These are phyloP conservation scores for Drymonia ruficornis DNA, from an alignment of 2,888 invertebrate species.

Conservation along the genomic window DNA sequence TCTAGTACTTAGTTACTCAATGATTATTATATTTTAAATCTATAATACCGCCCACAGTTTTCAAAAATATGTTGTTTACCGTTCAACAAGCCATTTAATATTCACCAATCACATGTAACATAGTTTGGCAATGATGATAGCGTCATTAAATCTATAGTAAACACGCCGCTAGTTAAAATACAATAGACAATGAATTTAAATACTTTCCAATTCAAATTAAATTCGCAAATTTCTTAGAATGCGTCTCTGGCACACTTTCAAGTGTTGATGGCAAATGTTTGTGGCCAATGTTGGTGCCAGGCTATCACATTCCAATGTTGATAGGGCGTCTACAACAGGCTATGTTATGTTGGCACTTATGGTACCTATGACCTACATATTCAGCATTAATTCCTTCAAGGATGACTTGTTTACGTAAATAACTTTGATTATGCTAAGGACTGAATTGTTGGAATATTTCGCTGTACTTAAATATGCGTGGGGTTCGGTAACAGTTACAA, in stretches of 20 bases:
- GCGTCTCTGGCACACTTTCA: slow-evolving; percentile 22
- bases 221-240: slow-evolving; percentile 10
- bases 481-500: not conserved
- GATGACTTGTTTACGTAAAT: slow-evolving; percentile 40
- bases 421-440: slow-evolving; percentile 8
- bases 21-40: too few species aligned
- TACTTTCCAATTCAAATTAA: slow-evolving; percentile 32
- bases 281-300: slow-evolving; percentile 26
- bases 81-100: not conserved
- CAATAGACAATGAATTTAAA: slow-evolving; percentile 20
- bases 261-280: slow-evolving; percentile 20
- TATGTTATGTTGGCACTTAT: slow-evolving; percentile 22
- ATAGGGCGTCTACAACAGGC: not conserved
- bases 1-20: too few species aligned
- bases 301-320: slow-evolving; percentile 8
- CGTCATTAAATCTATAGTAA: slow-evolving; percentile 16
- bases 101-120: not conserved
- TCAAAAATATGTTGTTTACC: too few species aligned
- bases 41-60: too few species aligned
- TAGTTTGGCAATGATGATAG: not conserved
- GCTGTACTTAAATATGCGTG: not conserved
- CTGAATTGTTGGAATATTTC: not conserved
- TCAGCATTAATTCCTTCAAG: slow-evolving; percentile 35
- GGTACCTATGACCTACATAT: slow-evolving; percentile 36
- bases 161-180: slow-evolving; percentile 17